A percentile compares a stretch with the other conserved stretches of the same genome.
Evolutionary conservation across 2,113 vertebrate species (phyloP).

Genomic region (Morone chrysops): DNA sequence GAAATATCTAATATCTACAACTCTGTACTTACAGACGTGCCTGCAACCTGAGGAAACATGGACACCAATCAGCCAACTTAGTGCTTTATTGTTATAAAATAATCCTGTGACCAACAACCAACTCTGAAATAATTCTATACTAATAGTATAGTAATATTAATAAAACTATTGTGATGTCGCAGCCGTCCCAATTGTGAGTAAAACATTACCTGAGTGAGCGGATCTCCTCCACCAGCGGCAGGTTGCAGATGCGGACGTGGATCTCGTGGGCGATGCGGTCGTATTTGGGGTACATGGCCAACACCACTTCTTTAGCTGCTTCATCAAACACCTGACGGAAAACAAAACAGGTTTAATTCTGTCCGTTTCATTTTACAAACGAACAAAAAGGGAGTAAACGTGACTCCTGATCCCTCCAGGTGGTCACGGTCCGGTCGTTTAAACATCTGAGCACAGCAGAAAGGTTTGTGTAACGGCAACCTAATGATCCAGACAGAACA

Average conservation of each 20-base stretch:
- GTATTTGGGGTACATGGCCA: constrained; percentile 99
- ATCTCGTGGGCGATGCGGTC: constrained; percentile 94
- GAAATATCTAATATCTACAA: no score
- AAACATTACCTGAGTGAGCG: constrained; percentile 89
- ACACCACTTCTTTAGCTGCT: constrained; percentile 94
- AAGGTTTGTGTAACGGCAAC: neutral
- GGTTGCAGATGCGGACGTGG: constrained; percentile 95
- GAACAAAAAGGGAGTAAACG: neutral
- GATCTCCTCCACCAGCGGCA: constrained; percentile 96
- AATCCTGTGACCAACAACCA: neutral
- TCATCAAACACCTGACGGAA: constrained; percentile 89
- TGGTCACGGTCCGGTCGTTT: neutral
- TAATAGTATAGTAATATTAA: no score
- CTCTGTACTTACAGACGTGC: no score
- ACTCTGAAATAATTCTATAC: no score
- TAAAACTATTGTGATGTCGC: no score
- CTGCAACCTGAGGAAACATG: no score
- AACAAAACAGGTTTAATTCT: neutral
- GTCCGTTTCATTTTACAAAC: neutral
- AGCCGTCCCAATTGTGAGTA: neutral
- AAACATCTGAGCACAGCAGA: neutral
- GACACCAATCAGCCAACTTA: neutral
- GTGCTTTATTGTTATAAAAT: neutral
- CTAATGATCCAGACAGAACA: neutral
- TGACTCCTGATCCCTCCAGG: neutral